Percentiles rank a stretch among this genome's conserved stretches.
These are phyloP conservation scores for Phallusia fumigata DNA, from an alignment of 23 tunicate species.

Conservation along the genomic window DNA sequence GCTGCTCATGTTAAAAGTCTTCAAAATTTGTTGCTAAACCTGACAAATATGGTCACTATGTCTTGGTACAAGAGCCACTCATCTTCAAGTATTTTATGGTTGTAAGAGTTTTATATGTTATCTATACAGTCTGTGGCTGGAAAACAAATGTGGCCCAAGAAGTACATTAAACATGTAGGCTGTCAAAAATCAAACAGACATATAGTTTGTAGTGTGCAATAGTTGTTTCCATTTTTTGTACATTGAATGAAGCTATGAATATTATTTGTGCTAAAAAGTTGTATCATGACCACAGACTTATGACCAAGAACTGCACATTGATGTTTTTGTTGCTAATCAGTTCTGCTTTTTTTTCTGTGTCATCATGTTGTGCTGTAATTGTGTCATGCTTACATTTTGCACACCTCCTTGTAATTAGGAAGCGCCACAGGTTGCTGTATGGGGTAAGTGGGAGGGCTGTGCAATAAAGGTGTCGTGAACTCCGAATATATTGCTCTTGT, in stretches of 20 bases:
- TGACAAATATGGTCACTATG: not conserved
- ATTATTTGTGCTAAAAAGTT: not conserved
- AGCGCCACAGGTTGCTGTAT: not conserved
- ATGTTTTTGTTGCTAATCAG: not conserved
- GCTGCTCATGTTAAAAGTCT: slow-evolving; percentile 46
- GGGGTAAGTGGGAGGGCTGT: slow-evolving; percentile 1
- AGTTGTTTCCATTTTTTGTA: slow-evolving; percentile 8
- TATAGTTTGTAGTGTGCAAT: slow-evolving; percentile 14
- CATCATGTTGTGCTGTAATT: slow-evolving; percentile 4
- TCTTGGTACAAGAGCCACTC: slow-evolving; percentile 9
- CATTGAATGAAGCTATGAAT: not conserved
- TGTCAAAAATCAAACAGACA: not conserved
- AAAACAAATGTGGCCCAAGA: too few species aligned
- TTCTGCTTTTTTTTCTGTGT: not conserved
- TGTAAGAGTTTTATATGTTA: not conserved
- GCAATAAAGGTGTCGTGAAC: slow-evolving; percentile 4
- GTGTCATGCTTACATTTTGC: not conserved
- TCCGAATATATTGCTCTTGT: slow-evolving; percentile 8
- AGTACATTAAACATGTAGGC: too few species aligned
- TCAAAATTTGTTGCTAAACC: not conserved
- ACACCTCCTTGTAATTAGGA: not conserved
- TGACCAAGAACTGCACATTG: not conserved
- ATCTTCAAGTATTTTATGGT: slow-evolving; percentile 6
- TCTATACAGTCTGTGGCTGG: too few species aligned
- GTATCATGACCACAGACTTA: slow-evolving; percentile 1